These are phyloP conservation scores for Perca schrenkii DNA, from an alignment of 2,113 vertebrate genomes.

Conservation along the genomic window DNA sequence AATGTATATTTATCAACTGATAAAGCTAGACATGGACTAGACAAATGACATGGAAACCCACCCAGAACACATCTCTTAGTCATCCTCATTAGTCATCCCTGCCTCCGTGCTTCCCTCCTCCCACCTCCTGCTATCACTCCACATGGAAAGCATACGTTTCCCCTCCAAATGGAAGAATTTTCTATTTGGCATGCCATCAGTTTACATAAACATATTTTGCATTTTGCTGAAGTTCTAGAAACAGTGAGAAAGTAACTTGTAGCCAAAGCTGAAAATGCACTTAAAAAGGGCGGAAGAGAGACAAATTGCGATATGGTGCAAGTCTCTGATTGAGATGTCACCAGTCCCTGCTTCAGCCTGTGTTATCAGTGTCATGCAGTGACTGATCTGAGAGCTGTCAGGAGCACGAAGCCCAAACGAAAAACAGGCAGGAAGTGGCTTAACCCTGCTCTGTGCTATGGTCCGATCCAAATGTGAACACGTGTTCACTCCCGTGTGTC, in stretches of 20 bases:
- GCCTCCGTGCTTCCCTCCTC: conserved; percentile 47
- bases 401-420: conserved; percentile 24
- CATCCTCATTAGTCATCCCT: conserved; percentile 72
- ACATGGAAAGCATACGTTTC: conserved; percentile 63
- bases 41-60: conserved; percentile 60
- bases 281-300: not conserved
- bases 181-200: conserved; percentile 18
- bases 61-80: conserved; percentile 59
- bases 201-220: conserved; percentile 39
- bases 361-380: conserved; percentile 20
- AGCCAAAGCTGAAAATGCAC: conserved; percentile 10
- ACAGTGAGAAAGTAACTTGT: conserved; percentile 2
- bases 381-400: conserved; percentile 41
- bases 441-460: conserved; percentile 27
- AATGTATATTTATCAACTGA: conserved; percentile 61
- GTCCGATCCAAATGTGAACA: conserved; percentile 47
- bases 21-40: conserved; percentile 40
- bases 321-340: conserved; percentile 44
- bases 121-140: conserved; percentile 59
- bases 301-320: conserved; percentile 14
- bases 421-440: conserved; percentile 30
- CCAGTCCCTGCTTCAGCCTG: not conserved
- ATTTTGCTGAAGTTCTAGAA: conserved; percentile 34
- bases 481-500: conserved; percentile 39
- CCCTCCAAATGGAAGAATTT: conserved; percentile 44